Evolutionary conservation across 2,113 vertebrate species (phyloP), one percentile per base, ranked within the genome.

Genomic region (Zosterops pallidus): DNA sequence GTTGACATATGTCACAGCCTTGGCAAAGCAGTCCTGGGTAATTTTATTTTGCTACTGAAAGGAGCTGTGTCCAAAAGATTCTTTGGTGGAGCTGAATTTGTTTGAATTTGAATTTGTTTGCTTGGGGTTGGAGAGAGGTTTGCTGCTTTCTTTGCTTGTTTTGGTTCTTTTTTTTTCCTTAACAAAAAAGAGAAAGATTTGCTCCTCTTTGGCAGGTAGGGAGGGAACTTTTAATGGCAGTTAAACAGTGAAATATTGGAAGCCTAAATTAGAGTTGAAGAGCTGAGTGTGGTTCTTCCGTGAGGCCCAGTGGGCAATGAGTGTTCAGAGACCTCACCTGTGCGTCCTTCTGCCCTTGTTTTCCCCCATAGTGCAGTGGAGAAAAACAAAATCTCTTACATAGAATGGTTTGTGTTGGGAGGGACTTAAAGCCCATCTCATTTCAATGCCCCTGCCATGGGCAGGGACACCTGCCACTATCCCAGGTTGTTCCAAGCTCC

Each of bases 381-480:
- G 52, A 16, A 78, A 11, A 42, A 28, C 25, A 84, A 72, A 84
- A 22, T 8, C 28, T 50, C 33, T 68, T 14, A 1, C 7, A 24
- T 0, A 15, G 41, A 15, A 35, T 35, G 47, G 5, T 42, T 69
- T 68, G 39, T 16, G 11, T 41, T 69, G 35, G 41, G 19, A 69
- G 55, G 44, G 12, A 49, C 16, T 55, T 31, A 9, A 55, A 42
- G 17, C 4, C 5, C 6, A 13, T 2, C 9, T 25, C 4, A 21
- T 53, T 41, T 24, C 7, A n/a, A 14, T 1, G 0, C 5, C 33
- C 11, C 13, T 60, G 39, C 39, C 9, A 35, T 5, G 13, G 12
- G 4, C 28, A 75, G 23, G 39, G 52, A n/a, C 37, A 25, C 1
- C 7, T 68, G 2, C 16, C 33, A 14, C 23, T 4, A 0, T 4